Conservation (phyloP, 2,888 invertebrate species). For the Crossocerus cetratus region DNA sequence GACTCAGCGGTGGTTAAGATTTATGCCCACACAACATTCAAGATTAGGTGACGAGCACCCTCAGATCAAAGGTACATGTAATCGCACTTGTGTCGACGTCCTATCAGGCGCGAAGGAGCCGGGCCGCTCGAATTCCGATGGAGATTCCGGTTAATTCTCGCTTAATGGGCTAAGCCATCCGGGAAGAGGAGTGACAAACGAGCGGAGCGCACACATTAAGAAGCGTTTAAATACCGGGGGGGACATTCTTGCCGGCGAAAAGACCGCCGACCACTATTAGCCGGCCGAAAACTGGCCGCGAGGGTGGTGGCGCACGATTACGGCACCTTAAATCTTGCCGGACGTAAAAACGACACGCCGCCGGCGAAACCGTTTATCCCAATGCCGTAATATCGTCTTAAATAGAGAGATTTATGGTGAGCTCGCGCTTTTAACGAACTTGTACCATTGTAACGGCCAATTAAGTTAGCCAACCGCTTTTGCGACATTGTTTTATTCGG, state of each 20-base stretch:
- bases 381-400: no score
- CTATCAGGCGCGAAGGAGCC: no score
- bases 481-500: no score
- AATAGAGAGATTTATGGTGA: no score
- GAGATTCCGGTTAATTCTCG: constrained; percentile 5
- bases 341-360: not conserved
- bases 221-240: constrained; percentile 1
- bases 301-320: not conserved
- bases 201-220: not conserved
- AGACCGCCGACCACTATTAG: not conserved
- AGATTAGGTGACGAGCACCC: no score
- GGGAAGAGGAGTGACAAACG: constrained; percentile 1
- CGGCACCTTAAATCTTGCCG: not conserved
- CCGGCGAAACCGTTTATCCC: no score
- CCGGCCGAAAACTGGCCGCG: not conserved
- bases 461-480: no score
- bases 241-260: not conserved
- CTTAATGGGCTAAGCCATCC: constrained; percentile 2
- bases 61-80: not conserved
- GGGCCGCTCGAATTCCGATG: not conserved
- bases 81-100: not conserved
- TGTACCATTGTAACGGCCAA: no score
- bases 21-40: no score
- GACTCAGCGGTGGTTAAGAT: no score
- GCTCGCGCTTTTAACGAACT: no score